A percentile compares a stretch with the other conserved stretches of the same genome.
These are phyloP conservation scores for Heterotis niloticus DNA, from an alignment of 2,113 vertebrate species.

Conservation along the genomic window DNA sequence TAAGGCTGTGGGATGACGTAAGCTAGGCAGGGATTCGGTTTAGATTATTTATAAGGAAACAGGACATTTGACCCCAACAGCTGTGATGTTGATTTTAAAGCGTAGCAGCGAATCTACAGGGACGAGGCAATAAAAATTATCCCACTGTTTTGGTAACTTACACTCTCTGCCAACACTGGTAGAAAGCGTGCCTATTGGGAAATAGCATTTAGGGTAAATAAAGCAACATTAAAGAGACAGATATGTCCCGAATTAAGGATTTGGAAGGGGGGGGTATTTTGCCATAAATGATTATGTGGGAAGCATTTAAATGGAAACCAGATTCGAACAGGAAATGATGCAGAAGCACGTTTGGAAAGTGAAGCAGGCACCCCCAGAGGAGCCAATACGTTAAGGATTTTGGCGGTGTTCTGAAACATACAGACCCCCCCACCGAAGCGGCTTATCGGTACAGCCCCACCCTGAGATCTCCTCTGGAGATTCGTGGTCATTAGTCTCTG, in stretches of 20 bases:
- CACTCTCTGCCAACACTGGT: neutral
- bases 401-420: neutral
- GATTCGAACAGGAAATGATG: neutral
- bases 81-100: neutral
- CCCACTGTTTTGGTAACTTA: neutral
- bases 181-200: neutral
- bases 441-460: constrained; percentile 20
- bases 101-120: neutral
- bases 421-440: neutral
- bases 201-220: neutral
- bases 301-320: constrained; percentile 22
- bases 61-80: neutral
- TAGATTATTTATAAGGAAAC: neutral
- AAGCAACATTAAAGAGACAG: neutral
- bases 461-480: constrained; percentile 39
- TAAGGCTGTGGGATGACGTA: neutral
- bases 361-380: too few relatives aligned
- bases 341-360: neutral
- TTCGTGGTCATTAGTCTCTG: constrained; percentile 50
- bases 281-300: neutral
- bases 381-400: too few relatives aligned
- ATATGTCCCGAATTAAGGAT: constrained; percentile 16
- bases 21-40: neutral
- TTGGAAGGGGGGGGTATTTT: neutral
- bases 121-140: neutral